Evolutionary conservation across 2,888 invertebrate genomes (phyloP).

Genomic region (Flexamia atlantica): DNA sequence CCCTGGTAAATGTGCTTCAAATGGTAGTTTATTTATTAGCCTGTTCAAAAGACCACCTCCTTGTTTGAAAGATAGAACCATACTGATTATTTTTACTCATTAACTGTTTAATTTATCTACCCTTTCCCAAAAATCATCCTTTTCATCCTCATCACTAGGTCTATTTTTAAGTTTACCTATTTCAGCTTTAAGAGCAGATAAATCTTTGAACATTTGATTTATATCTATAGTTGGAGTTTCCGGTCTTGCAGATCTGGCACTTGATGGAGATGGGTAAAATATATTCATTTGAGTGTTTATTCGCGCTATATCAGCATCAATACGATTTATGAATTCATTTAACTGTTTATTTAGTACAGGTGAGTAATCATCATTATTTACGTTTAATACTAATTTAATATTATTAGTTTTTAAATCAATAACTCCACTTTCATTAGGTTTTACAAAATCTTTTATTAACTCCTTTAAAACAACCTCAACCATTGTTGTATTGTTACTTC

Average conservation of each 20-base stretch:
- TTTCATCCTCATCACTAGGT: not conserved
- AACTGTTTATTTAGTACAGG: not conserved
- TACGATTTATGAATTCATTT: not conserved
- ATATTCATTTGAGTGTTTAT: not conserved
- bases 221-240: too few relatives aligned
- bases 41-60: slow-evolving; percentile 55
- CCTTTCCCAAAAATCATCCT: not conserved
- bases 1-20: slow-evolving; percentile 66
- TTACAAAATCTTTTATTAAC: not conserved
- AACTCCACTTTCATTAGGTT: not conserved
- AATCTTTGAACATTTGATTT: not conserved
- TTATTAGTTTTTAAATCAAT: not conserved
- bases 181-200: not conserved
- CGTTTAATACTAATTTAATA: not conserved
- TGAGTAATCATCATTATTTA: not conserved
- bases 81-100: not conserved
- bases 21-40: slow-evolving; percentile 57
- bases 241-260: not conserved
- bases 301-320: not conserved
- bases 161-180: not conserved
- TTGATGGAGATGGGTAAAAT: not conserved
- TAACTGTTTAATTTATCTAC: slow-evolving; percentile 22
- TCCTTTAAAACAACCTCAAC: not conserved
- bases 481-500: not conserved
- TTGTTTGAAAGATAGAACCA: slow-evolving; percentile 8